These are phyloP conservation scores for Leptoclinus maculatus DNA, from an alignment of 2,797 vertebrate species.

Conservation along the genomic window DNA sequence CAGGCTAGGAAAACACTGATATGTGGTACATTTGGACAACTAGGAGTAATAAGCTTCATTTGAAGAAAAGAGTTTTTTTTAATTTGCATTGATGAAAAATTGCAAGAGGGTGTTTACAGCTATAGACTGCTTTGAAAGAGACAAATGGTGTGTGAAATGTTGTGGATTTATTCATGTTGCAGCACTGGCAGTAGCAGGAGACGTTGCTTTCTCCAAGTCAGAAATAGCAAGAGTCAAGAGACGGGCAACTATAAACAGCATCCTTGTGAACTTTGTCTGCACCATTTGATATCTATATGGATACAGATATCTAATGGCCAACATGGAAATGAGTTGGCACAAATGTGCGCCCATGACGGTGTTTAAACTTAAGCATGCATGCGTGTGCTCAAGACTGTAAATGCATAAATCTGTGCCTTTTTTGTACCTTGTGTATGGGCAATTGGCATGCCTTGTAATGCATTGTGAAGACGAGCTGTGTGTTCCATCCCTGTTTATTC, in stretches of 20 bases:
- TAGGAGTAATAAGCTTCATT: not conserved
- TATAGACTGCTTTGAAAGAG: slow-evolving; percentile 14
- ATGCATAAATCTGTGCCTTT: slow-evolving; percentile 3
- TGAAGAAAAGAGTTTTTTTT: not conserved
- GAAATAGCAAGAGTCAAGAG: slow-evolving; percentile 29
- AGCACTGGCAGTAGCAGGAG: slow-evolving; percentile 4
- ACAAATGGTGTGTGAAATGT: slow-evolving; percentile 35
- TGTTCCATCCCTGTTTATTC: slow-evolving; percentile 14
- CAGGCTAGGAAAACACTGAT: slow-evolving; percentile 15
- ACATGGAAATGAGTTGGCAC: not conserved
- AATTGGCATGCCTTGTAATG: slow-evolving; percentile 1
- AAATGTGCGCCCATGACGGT: not conserved
- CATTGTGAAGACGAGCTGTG: slow-evolving; percentile 26
- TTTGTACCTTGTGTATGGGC: not conserved
- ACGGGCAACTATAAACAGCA: slow-evolving; percentile 3
- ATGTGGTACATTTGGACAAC: slow-evolving; percentile 11
- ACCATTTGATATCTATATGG: slow-evolving; percentile 7
- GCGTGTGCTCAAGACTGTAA: not conserved
- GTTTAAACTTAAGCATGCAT: not conserved
- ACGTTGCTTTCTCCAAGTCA: slow-evolving; percentile 16
- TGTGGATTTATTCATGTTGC: slow-evolving; percentile 35
- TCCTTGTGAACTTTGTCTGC: not conserved
- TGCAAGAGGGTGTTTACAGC: slow-evolving; percentile 24
- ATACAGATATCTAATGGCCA: not conserved
- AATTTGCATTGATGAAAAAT: slow-evolving; percentile 19